Percentiles rank a stretch among this genome's conserved stretches.
Conservation (phyloP, 1,140 invertebrate genomes). For the Calephelis nemesis region DNA sequence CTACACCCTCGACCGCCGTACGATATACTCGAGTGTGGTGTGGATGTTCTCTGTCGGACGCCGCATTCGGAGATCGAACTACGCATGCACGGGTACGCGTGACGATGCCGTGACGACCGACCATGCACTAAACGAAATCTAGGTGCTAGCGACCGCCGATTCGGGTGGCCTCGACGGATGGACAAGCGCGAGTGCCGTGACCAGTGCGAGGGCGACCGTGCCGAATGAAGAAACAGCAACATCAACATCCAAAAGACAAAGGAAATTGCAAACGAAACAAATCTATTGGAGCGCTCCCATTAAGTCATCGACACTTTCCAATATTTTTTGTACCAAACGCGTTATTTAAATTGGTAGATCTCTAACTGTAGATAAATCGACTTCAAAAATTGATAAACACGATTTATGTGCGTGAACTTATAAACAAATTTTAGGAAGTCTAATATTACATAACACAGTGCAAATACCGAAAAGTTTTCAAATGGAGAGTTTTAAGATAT, state of each 20-base stretch:
- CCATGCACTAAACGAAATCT: conserved; percentile 48
- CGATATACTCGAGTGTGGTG: conserved; percentile 63
- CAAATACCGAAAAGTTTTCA: too few relatives aligned
- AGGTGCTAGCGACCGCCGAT: conserved; percentile 45
- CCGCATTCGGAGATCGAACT: conserved; percentile 56
- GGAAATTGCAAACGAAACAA: conserved; percentile 56
- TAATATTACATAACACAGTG: too few relatives aligned
- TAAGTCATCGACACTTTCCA: conserved; percentile 46
- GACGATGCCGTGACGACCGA: conserved; percentile 35
- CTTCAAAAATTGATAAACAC: not conserved
- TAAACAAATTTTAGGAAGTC: too few relatives aligned
- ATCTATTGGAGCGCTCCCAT: conserved; percentile 49
- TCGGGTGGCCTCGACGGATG: conserved; percentile 36
- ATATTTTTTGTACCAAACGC: not conserved
- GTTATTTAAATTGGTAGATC: too few relatives aligned
- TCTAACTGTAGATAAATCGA: not conserved
- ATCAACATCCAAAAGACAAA: conserved; percentile 49
- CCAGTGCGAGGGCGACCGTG: conserved; percentile 40
- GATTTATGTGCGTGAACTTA: not conserved
- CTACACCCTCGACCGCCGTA: conserved; percentile 28
- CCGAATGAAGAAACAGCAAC: conserved; percentile 42
- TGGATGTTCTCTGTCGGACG: conserved; percentile 54
- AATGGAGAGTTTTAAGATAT: too few relatives aligned
- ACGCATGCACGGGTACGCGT: conserved; percentile 39
- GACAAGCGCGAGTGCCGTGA: conserved; percentile 39